Evolutionary conservation across 2,113 vertebrate species (phyloP), one percentile per base, ranked within the genome.

Genomic region (Picathartes gymnocephalus): DNA sequence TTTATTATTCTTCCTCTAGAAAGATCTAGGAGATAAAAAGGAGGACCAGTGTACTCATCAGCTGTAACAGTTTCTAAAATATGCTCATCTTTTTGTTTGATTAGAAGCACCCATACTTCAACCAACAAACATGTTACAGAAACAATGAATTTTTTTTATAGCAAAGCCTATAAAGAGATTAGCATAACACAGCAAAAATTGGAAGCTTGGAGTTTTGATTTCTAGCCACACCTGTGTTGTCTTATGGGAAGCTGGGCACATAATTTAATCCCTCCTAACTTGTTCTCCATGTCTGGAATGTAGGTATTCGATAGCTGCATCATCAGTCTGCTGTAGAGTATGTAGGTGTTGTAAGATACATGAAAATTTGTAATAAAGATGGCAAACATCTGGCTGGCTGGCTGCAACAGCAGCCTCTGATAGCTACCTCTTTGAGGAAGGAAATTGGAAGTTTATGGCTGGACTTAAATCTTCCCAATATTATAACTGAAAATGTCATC

Each of bases 201-300:
- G 37, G 40, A 92, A 83, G 51, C n/a, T n/a, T 39, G 37, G 37
- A 74, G 60, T 88, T 81, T 80, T 58, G 72, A 70, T 86, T 96
- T 94, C 64, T 69, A 81, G 82, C 69, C 88, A 86, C 69, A 86
- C 88, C 90, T 96, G 76, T 4, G 1, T 60, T 68, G 81, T 64
- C 44, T 92, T 96, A 60, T 71, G 90, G 88, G 85, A 93, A 96
- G 79, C 69, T 72, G 53, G 56, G 88, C 82, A 93, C 84, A 94
- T 94, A 51, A 83, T 72, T 96, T 94, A 94, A 94, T 92, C 86
- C 90, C 57, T 95, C 45, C 72, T 86, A 56, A 83, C 76, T 95
- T 86, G 82, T 90, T 97, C 69, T 88, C 88, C 21, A 3, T 74
- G 45, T 86, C 79, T 94, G 33, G 64, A 93, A 71, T 10, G 13